Evolutionary conservation across 2,797 vertebrate genomes (phyloP).

Genomic region (Poecilia velifera): DNA sequence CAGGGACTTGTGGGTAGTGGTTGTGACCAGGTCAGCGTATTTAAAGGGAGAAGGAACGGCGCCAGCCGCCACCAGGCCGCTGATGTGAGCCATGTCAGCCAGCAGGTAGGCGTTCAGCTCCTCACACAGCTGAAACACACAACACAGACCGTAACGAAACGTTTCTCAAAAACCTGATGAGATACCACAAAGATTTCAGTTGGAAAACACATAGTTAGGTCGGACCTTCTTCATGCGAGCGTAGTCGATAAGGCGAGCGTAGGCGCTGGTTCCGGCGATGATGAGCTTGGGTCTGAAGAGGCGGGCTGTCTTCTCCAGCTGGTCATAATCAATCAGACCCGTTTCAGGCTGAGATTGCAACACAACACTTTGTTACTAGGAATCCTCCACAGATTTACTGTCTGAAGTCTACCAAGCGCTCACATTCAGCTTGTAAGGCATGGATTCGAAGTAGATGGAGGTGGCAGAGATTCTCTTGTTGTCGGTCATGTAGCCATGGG

Average conservation of each 20-base stretch:
- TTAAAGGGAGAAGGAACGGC: conserved; percentile 88
- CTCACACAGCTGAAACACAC: conserved; percentile 81
- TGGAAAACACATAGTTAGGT: not conserved
- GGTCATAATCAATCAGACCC: conserved; percentile 86
- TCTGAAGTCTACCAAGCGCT: conserved; percentile 59
- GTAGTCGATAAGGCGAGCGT: conserved; percentile 87
- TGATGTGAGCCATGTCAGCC: conserved; percentile 91
- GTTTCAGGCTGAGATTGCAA: conserved; percentile 43
- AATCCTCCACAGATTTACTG: not conserved
- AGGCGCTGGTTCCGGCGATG: conserved; percentile 88
- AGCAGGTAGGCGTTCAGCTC: conserved; percentile 86
- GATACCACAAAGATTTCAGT: not conserved
- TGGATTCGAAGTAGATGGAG: conserved; percentile 95
- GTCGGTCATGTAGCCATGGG: conserved; percentile 93
- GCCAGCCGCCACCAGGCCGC: conserved; percentile 86
- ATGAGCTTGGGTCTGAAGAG: conserved; percentile 86
- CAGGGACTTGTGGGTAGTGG: conserved; percentile 90
- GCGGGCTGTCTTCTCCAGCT: conserved; percentile 81
- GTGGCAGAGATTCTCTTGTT: conserved; percentile 90
- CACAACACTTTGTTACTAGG: not conserved
- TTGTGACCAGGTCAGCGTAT: conserved; percentile 85
- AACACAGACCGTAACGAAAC: not conserved
- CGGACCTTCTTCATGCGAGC: conserved; percentile 82
- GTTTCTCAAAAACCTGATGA: not conserved
- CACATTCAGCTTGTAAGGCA: conserved; percentile 94